These are phyloP conservation scores for Ageneiosus marmoratus DNA, from an alignment of 2,113 vertebrate genomes.

Conservation along the genomic window DNA sequence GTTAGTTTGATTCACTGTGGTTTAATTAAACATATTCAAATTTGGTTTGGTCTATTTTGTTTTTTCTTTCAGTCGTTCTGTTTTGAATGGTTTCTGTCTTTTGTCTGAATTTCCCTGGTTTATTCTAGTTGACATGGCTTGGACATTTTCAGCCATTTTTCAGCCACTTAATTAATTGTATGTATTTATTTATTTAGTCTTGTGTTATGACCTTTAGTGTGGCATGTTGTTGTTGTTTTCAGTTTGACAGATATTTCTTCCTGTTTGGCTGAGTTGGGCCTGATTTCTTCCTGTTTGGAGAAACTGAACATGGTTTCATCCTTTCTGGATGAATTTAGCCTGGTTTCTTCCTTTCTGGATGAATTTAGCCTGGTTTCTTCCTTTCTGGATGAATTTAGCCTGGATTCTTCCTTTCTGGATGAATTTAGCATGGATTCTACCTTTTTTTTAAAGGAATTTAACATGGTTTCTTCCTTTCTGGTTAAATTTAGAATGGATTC, in stretches of 20 bases:
- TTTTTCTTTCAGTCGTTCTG: neutral
- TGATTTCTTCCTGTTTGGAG: neutral
- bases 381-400: neutral
- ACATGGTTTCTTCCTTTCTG: neutral
- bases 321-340: neutral
- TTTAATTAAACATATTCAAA: neutral
- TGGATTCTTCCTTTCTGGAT: neutral
- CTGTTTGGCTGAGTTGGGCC: neutral
- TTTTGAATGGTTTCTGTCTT: neutral
- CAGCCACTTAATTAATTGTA: neutral
- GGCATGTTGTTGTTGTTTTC: neutral
- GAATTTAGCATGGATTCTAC: neutral
- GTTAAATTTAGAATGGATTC: neutral
- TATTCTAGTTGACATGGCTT: neutral
- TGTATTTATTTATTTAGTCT: neutral
- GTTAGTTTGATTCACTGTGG: neutral
- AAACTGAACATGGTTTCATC: neutral
- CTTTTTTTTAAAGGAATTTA: neutral
- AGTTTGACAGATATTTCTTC: neutral
- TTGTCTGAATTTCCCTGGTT: neutral
- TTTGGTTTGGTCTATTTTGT: neutral
- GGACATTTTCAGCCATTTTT: neutral
- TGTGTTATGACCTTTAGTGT: neutral
- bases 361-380: neutral
- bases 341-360: neutral